phyloP scores from a whole-genome alignment of 2,113 vertebrate genomes.

The Talpa occidentalis region DNA sequence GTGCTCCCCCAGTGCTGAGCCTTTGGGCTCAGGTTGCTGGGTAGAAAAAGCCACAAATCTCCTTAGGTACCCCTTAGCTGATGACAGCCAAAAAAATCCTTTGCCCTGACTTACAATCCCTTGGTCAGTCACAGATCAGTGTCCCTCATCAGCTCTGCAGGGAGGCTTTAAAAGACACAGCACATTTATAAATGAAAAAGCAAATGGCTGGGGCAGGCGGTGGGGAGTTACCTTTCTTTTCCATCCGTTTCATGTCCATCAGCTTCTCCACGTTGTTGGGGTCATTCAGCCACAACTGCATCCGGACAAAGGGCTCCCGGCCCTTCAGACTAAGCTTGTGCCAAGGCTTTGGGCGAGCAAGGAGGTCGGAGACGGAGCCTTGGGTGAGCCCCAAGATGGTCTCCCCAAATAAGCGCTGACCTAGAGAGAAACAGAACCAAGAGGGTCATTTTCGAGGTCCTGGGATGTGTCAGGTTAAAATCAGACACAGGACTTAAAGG shows the following conservation, averaged over 20 bases:
- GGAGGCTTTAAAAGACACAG: background rate
- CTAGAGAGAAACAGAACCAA: conserved; percentile 83
- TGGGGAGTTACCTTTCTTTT: conserved; percentile 93
- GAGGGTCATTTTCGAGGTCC: background rate
- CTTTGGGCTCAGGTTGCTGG: background rate
- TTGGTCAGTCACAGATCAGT: background rate
- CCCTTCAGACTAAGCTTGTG: conserved; percentile 98
- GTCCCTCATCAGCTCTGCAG: background rate
- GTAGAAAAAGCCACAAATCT: background rate
- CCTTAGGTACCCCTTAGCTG: background rate
- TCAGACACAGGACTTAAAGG: background rate
- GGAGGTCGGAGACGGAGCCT: conserved; percentile 98
- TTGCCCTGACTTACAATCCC: background rate
- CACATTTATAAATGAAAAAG: background rate
- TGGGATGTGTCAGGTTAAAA: background rate
- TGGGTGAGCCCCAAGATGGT: conserved; percentile 98
- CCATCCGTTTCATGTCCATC: conserved; percentile 97
- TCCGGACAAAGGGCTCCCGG: conserved; percentile 94
- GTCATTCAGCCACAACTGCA: conserved; percentile 98
- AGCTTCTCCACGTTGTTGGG: conserved; percentile 98
- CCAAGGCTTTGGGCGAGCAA: conserved; percentile 98
- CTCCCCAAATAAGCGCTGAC: conserved; percentile 98
- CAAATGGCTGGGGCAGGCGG: background rate
- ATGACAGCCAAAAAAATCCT: background rate
- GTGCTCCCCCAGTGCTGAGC: background rate